A percentile compares a stretch with the other conserved stretches of the same genome.
phyloP scores from a whole-genome alignment of 2,113 vertebrate species.

The Prinia subflava region DNA sequence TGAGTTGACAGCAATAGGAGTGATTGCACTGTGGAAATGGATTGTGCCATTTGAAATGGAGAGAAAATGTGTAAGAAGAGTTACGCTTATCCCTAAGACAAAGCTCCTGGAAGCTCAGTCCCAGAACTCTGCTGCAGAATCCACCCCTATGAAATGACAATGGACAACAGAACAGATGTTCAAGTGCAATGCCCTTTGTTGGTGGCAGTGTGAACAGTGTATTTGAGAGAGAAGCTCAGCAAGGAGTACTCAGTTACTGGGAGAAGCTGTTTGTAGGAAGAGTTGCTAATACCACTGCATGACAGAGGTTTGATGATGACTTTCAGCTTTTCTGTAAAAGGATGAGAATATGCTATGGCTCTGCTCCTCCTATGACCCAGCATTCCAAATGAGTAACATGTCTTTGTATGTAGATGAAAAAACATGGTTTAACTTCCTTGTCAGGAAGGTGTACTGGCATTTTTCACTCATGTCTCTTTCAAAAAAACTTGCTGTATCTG shows the following conservation, averaged over 20 bases:
- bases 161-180: not conserved
- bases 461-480: not conserved
- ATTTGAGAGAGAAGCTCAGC: not conserved
- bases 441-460: not conserved
- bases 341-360: not conserved
- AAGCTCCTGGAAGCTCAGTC: not conserved
- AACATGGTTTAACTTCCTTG: not conserved
- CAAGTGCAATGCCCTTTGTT: not conserved
- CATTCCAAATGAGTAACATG: not conserved
- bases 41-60: not conserved
- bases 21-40: not conserved
- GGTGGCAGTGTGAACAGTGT: not conserved
- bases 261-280: not conserved
- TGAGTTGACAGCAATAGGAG: not conserved
- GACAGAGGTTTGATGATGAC: not conserved
- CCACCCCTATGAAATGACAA: not conserved
- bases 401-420: not conserved
- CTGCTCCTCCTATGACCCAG: not conserved
- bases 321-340: not conserved
- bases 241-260: not conserved
- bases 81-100: not conserved
- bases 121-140: not conserved
- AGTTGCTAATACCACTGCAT: not conserved
- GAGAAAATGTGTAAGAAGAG: not conserved
- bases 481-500: not conserved